Evolutionary conservation across 2,888 invertebrate genomes (phyloP), one percentile per base, ranked within the genome.

Genomic region (Axea sp.): DNA sequence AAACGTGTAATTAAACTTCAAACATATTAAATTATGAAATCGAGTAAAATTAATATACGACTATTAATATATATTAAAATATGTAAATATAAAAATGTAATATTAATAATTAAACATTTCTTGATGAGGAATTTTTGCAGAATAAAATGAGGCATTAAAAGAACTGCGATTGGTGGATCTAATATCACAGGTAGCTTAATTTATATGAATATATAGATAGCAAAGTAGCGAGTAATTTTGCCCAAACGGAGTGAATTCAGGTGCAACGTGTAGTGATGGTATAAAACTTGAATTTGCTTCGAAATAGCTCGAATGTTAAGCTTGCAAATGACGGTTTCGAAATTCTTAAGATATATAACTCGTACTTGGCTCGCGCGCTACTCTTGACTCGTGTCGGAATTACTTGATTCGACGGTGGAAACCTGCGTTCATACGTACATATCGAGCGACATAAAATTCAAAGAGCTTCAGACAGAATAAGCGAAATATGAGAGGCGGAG

Each of bases 201-300:
- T 72, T 65, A 65, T 72, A 51, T 51, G 57, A 72, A 72, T 59
- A 43, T 14, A 72, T 31, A 72, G 57, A 62, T 47, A 57, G 59
- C 28, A 64, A 30, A 64, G 47, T 30, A 64, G 15, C 9, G 30
- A 47, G 59, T 65, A 59, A 53, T 65, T 59, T 30, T 39, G 43
- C 28, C 30, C 72, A 65, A 72, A 65, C 57, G 59, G 72, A 72
- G 72, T 45, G 64, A 72, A 72, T 62, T 64, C 59, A 57, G 47
- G 59, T 59, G 67, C 55, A 74, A 64, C 59, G 69, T 33, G 60
- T 71, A 59, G 53, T 45, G 62, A 80, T 80, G 78, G 77, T 76
- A 82, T 82, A 80, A 83, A 83, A 83, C 80, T 83, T 82, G 77
- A 83, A 83, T 83, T 83, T 82, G 77, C 81, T 80, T 79, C 77